Conservation (phyloP, 2,113 vertebrate genomes). For the Lamprotornis superbus region DNA sequence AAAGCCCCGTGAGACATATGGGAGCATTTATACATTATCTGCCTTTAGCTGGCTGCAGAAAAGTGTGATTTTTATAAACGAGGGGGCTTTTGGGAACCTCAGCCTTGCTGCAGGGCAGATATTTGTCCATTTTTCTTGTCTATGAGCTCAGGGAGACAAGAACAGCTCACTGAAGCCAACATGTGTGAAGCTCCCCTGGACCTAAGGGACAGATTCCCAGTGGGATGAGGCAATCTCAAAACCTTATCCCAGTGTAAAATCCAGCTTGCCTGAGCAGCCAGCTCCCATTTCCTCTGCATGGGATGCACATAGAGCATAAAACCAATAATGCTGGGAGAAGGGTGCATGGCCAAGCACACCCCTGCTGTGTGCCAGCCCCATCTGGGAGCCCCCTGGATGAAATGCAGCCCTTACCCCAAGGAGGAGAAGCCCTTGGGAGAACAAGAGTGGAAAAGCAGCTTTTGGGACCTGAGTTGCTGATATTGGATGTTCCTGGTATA, state of each 20-base stretch:
- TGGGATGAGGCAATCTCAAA: neutral
- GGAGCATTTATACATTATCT: neutral
- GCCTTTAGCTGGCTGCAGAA: neutral
- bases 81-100: neutral
- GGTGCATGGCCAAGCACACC: accelerated
- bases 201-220: neutral
- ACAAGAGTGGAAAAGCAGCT: neutral
- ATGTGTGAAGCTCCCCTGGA: neutral
- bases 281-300: neutral
- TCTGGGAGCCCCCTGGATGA: neutral
- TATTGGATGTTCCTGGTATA: neutral
- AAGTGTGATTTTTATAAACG: neutral
- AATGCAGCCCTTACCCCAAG: neutral
- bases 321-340: neutral
- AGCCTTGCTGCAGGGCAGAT: neutral
- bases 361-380: neutral
- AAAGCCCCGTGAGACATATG: neutral
- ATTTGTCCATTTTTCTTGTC: neutral
- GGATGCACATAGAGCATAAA: neutral
- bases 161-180: neutral
- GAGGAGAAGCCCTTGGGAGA: neutral
- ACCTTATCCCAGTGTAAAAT: neutral
- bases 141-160: neutral
- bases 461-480: neutral
- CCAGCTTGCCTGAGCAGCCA: neutral